phyloP scores from a whole-genome alignment of 2,113 vertebrate species.

The Micromys minutus region DNA sequence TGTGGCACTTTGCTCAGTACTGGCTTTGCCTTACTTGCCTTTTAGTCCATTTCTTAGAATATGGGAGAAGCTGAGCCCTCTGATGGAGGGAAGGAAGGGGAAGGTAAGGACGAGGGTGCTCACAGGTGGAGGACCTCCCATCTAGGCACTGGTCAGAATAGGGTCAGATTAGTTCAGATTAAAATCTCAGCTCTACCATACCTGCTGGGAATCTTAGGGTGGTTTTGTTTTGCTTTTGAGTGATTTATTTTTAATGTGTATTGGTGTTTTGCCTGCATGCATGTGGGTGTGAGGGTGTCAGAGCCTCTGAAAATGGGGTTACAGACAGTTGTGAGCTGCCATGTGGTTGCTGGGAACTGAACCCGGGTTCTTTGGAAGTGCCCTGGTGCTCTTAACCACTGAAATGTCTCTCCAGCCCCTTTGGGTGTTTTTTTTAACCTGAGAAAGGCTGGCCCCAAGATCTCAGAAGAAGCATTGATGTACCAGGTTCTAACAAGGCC shows the following conservation, averaged over 20 bases:
- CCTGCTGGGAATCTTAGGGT: background rate
- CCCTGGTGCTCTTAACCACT: no score
- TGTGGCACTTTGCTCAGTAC: background rate
- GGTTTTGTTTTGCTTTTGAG: background rate
- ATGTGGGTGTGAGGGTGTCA: no score
- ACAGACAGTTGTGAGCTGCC: no score
- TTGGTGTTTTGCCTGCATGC: no score
- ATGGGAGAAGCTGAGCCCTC: background rate
- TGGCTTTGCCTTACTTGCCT: background rate
- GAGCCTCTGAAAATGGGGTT: no score
- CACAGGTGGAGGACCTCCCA: background rate
- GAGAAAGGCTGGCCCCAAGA: background rate
- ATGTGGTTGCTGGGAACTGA: no score
- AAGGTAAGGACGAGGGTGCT: no score
- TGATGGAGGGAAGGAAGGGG: background rate
- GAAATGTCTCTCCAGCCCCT: no score
- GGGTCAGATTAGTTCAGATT: background rate
- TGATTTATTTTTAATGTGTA: no score
- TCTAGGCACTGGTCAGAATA: fast-evolving
- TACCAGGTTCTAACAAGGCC: background rate
- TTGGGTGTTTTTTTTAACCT: background rate
- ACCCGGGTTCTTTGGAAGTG: no score
- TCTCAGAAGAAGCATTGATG: background rate
- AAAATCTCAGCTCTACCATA: background rate
- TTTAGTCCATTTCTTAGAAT: background rate